Conservation (phyloP, 1,140 invertebrate species). For the Pissodes strobi region DNA sequence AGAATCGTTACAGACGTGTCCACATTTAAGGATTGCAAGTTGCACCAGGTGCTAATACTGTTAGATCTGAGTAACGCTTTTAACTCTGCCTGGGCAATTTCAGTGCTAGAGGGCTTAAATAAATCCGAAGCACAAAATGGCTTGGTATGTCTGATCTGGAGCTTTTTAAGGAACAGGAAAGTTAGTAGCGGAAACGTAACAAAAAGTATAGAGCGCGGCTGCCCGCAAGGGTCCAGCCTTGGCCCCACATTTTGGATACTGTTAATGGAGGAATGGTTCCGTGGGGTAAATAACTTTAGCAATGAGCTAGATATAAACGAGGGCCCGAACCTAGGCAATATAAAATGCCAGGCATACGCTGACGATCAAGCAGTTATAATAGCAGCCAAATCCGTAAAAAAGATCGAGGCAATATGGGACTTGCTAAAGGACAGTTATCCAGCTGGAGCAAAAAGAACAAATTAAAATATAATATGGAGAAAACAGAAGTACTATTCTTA, state of each 20-base stretch:
- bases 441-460: slow-evolving; percentile 5
- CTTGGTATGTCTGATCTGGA: too few species aligned
- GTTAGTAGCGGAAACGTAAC: slow-evolving; percentile 13
- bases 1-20: too few species aligned
- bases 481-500: slow-evolving; percentile 33
- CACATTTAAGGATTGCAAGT: neutral
- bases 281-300: too few species aligned
- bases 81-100: slow-evolving; percentile 17
- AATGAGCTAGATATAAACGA: too few species aligned
- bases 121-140: neutral
- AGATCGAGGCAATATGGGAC: too few species aligned
- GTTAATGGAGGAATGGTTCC: slow-evolving; percentile 33
- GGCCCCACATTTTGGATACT: slow-evolving; percentile 33
- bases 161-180: neutral
- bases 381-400: too few species aligned
- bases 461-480: slow-evolving; percentile 26
- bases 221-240: slow-evolving; percentile 38
- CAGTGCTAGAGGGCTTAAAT: neutral
- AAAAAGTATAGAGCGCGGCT: slow-evolving; percentile 20
- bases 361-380: too few species aligned
- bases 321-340: too few species aligned
- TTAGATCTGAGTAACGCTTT: slow-evolving; percentile 26
- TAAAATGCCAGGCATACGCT: neutral
- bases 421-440: too few species aligned
- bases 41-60: slow-evolving; percentile 16